Conservation (phyloP, 2,113 vertebrate species). For the Clarias batrachus region DNA sequence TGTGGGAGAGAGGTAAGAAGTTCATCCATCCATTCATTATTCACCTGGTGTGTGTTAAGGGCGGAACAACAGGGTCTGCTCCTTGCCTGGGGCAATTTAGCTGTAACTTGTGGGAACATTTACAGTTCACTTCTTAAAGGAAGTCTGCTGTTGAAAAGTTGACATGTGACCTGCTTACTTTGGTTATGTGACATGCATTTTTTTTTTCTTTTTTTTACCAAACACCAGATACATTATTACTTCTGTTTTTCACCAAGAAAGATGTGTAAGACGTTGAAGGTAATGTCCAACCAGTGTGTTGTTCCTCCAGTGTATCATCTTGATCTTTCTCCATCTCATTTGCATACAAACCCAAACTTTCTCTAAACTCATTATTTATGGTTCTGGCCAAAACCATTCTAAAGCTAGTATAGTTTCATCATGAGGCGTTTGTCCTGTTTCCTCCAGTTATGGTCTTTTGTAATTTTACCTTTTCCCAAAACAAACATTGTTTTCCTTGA, state of each 20-base stretch:
- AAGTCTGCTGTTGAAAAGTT: not conserved
- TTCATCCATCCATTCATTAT: constrained; percentile 24
- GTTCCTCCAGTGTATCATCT: not conserved
- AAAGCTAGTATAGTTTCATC: not conserved
- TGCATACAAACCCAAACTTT: constrained; percentile 38
- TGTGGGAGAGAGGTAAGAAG: constrained; percentile 15
- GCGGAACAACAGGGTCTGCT: not conserved
- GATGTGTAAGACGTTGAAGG: not conserved
- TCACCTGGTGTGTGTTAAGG: constrained; percentile 36
- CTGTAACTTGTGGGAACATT: not conserved
- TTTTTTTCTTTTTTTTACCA: not conserved
- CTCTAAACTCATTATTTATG: not conserved
- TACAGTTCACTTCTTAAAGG: not conserved
- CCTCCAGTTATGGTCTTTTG: not conserved
- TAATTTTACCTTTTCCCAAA: not conserved
- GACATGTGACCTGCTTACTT: not conserved
- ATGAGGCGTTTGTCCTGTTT: constrained; percentile 5
- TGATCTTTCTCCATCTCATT: constrained; percentile 55
- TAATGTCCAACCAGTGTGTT: not conserved
- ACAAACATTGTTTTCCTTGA: constrained; percentile 1
- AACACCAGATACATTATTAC: too few species aligned
- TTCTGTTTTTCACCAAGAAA: not conserved
- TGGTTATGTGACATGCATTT: not conserved
- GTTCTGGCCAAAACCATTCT: not conserved
- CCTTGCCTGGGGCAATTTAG: not conserved